Evolutionary conservation across 2,888 invertebrate genomes (phyloP).

Genomic region (Ceramica pisi): DNA sequence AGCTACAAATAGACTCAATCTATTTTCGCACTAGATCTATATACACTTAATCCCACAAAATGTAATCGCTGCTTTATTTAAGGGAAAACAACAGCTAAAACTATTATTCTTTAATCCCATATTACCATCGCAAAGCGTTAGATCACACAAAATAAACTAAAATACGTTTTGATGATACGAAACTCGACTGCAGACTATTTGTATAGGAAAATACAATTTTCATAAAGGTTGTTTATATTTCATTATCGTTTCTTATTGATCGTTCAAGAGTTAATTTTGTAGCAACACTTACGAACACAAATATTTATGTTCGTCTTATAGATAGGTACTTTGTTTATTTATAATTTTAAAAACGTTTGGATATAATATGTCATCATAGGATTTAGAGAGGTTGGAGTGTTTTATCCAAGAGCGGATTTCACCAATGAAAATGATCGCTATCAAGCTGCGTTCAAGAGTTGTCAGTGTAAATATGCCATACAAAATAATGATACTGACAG

Average conservation of each 20-base stretch:
- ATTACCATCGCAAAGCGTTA: constrained; percentile 22
- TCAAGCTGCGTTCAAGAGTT: too few relatives aligned
- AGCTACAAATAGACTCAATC: background rate
- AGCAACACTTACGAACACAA: constrained; percentile 14
- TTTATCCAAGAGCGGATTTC: too few relatives aligned
- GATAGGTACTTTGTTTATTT: constrained; percentile 40
- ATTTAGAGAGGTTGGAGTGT: background rate
- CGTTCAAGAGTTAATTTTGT: constrained; percentile 31
- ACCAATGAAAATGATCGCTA: too few relatives aligned
- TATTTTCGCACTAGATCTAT: background rate
- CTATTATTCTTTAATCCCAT: constrained; percentile 35
- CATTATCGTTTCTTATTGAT: constrained; percentile 65
- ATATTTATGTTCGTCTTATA: constrained; percentile 31
- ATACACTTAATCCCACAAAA: background rate
- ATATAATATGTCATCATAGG: background rate
- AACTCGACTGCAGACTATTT: constrained; percentile 37
- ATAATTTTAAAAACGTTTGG: constrained; percentile 22
- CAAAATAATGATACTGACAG: too few relatives aligned
- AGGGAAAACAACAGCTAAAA: too few relatives aligned
- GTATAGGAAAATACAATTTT: constrained; percentile 60
- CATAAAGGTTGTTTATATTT: constrained; percentile 64
- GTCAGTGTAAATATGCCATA: too few relatives aligned
- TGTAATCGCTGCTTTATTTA: background rate
- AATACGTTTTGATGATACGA: background rate
- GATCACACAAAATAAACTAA: constrained; percentile 21